These are phyloP conservation scores for Lepisosteus osseus DNA, from an alignment of 2,113 vertebrate species.

Conservation along the genomic window DNA sequence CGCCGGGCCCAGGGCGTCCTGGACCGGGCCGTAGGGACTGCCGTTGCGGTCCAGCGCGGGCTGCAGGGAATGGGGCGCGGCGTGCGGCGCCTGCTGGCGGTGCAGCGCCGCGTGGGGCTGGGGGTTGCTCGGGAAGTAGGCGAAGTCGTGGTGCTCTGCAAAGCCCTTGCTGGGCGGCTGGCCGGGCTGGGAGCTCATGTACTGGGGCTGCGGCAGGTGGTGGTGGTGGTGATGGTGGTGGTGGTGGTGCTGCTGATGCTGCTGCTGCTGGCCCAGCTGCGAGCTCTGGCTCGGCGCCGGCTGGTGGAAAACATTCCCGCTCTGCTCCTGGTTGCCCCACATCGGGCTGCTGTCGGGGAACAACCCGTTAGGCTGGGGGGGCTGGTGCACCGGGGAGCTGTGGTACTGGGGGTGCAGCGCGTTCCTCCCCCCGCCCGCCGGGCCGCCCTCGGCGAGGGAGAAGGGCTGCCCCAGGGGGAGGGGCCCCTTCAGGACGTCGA, in stretches of 20 bases:
- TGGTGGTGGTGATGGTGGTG: slow-evolving; percentile 38
- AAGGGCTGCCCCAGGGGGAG: slow-evolving; percentile 72
- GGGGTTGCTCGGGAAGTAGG: slow-evolving; percentile 79
- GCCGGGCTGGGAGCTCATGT: slow-evolving; percentile 79
- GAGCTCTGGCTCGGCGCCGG: slow-evolving; percentile 50
- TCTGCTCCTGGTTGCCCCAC: slow-evolving; percentile 89
- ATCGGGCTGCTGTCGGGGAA: slow-evolving; percentile 90
- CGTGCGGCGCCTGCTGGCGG: slow-evolving; percentile 63
- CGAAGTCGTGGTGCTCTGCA: slow-evolving; percentile 80
- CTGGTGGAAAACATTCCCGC: slow-evolving; percentile 57
- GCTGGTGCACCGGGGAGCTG: slow-evolving; percentile 74
- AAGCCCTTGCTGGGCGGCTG: slow-evolving; percentile 75
- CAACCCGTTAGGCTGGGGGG: slow-evolving; percentile 83
- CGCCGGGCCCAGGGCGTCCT: slow-evolving; percentile 80
- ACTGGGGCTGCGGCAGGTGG: slow-evolving; percentile 67
- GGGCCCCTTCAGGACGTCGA: slow-evolving; percentile 74
- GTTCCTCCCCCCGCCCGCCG: slow-evolving; percentile 46
- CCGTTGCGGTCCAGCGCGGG: slow-evolving; percentile 49
- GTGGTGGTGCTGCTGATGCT: slow-evolving; percentile 52
- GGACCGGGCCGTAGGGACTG: slow-evolving; percentile 61
- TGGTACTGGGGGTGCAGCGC: slow-evolving; percentile 84
- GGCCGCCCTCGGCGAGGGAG: slow-evolving; percentile 52
- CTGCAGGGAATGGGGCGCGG: slow-evolving; percentile 29
- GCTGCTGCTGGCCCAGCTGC: slow-evolving; percentile 44
- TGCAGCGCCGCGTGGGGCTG: slow-evolving; percentile 50